Conservation (phyloP, 2,888 invertebrate species). For the Oligia latruncula region DNA sequence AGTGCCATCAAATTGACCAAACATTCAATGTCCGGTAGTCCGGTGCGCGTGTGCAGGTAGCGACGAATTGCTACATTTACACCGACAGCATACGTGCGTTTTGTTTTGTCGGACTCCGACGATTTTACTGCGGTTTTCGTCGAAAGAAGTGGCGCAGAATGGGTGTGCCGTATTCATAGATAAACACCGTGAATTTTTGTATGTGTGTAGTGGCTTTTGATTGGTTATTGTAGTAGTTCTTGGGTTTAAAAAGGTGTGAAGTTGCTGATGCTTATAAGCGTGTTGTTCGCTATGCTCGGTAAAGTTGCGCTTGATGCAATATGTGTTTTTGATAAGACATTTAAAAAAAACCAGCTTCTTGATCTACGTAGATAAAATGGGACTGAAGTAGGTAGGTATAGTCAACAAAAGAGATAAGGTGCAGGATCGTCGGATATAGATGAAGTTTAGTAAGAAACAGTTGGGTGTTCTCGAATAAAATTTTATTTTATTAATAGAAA, state of each 20-base stretch:
- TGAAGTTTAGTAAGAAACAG: no score
- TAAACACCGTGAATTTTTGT: slow-evolving; percentile 24
- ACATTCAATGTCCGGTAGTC: slow-evolving; percentile 72
- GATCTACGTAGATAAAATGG: not conserved
- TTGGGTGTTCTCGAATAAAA: no score
- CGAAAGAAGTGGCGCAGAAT: slow-evolving; percentile 46
- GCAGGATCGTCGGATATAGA: no score
- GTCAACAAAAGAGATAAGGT: no score
- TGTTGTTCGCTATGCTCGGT: no score
- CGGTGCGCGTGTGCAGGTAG: slow-evolving; percentile 53
- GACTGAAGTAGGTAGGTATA: not conserved
- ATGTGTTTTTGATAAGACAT: not conserved
- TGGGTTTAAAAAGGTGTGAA: not conserved
- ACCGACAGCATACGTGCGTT: slow-evolving; percentile 63
- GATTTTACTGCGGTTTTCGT: slow-evolving; percentile 55
- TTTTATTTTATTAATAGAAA: no score
- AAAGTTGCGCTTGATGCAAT: not conserved
- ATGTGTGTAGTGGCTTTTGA: not conserved
- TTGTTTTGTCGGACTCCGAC: slow-evolving; percentile 55
- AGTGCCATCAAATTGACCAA: slow-evolving; percentile 74
- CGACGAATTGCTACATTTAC: slow-evolving; percentile 70
- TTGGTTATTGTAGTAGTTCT: not conserved
- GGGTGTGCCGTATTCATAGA: slow-evolving; percentile 31
- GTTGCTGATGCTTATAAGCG: not conserved
- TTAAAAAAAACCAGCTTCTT: not conserved